Conservation (phyloP, 1,140 invertebrate species). For the Drosophila saltans region DNA sequence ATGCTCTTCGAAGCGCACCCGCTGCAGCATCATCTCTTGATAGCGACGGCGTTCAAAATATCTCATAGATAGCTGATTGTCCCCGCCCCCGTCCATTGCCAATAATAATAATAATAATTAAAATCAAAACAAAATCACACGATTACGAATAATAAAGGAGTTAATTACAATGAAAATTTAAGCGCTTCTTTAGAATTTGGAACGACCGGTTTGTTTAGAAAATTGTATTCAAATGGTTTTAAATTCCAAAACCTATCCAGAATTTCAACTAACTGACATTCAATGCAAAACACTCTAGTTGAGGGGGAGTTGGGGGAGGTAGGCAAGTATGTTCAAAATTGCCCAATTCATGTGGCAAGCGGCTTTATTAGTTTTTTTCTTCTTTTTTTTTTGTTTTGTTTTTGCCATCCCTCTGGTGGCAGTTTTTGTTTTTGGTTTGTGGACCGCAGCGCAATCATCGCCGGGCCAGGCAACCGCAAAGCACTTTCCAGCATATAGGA, state of each 20-base stretch:
- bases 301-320: not conserved
- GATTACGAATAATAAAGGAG: not conserved
- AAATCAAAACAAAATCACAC: too few relatives aligned
- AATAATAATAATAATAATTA: not conserved
- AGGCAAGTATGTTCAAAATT: constrained; percentile 13
- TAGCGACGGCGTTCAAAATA: constrained; percentile 12
- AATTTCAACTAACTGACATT: constrained; percentile 30
- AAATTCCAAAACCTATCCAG: not conserved
- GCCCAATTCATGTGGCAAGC: constrained; percentile 36
- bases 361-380: constrained; percentile 66
- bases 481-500: constrained; percentile 56
- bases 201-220: not conserved
- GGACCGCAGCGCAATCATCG: constrained; percentile 63
- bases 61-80: constrained; percentile 44
- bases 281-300: constrained; percentile 42
- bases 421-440: constrained; percentile 15
- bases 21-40: constrained; percentile 13
- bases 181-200: constrained; percentile 41
- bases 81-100: constrained; percentile 62
- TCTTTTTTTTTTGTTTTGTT: constrained; percentile 2
- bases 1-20: not conserved
- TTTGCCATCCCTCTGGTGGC: not conserved
- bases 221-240: constrained; percentile 21
- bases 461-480: constrained; percentile 59
- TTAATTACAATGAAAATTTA: not conserved